These are phyloP conservation scores for Tamandua tetradactyla DNA, from an alignment of 2,797 vertebrate species.

Conservation along the genomic window DNA sequence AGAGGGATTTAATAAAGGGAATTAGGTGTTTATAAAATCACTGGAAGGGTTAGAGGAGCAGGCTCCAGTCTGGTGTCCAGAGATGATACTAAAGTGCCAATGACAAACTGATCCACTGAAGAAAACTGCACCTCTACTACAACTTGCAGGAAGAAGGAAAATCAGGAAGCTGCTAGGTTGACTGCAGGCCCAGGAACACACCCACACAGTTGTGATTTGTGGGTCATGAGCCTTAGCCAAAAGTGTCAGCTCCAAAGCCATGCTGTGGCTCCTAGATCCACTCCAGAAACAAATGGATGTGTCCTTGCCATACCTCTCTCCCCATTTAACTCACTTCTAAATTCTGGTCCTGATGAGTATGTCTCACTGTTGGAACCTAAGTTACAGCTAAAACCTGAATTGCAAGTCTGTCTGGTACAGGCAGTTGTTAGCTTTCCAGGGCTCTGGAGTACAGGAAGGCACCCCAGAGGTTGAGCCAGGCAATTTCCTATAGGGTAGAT, in stretches of 20 bases:
- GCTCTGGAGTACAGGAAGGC: not conserved
- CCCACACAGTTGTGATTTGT: not conserved
- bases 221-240: not conserved
- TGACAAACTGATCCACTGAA: not conserved
- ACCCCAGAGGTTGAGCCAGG: not conserved
- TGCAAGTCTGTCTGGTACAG: not conserved
- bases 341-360: not conserved
- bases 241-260: not conserved
- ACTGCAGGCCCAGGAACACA: not conserved
- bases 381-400: not conserved
- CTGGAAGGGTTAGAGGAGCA: not conserved
- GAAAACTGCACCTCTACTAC: not conserved
- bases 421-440: not conserved
- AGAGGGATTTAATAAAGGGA: not conserved
- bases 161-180: not conserved
- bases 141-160: not conserved
- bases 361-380: not conserved
- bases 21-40: not conserved
- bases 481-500: not conserved
- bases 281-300: not conserved
- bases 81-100: not conserved
- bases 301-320: not conserved
- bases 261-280: not conserved
- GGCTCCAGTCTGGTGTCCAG: not conserved
- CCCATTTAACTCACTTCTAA: not conserved